Conservation (phyloP, 2,888 invertebrate genomes). For the Meliscaeva auricollis region DNA sequence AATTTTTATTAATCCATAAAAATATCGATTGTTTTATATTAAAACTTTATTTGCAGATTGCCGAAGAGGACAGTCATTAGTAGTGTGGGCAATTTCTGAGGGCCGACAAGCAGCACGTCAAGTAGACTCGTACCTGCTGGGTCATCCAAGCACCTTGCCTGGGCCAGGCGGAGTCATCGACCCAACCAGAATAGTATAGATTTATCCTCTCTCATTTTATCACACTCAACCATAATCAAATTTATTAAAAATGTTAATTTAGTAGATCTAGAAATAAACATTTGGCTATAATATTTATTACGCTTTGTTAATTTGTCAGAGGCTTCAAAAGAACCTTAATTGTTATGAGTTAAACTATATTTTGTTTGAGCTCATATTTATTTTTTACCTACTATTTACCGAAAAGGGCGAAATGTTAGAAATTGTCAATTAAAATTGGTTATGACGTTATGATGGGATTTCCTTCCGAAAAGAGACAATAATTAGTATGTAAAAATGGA, state of each 20-base stretch:
- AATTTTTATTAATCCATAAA: slow-evolving; percentile 75
- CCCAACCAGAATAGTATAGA: slow-evolving; percentile 79
- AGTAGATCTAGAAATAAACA: slow-evolving; percentile 70
- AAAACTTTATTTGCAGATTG: slow-evolving; percentile 89
- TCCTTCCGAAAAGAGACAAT: slow-evolving; percentile 69
- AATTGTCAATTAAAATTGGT: slow-evolving; percentile 69
- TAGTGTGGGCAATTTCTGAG: slow-evolving; percentile 99
- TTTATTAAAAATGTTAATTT: slow-evolving; percentile 65
- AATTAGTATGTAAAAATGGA: slow-evolving; percentile 67
- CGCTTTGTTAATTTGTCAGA: slow-evolving; percentile 65
- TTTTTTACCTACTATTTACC: slow-evolving; percentile 12
- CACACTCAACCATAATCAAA: slow-evolving; percentile 60
- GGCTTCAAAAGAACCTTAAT: slow-evolving; percentile 24
- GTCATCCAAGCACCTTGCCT: slow-evolving; percentile 91
- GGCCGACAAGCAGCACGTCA: slow-evolving; percentile 99
- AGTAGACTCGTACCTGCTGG: slow-evolving; percentile 93
- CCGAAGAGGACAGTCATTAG: slow-evolving; percentile 98
- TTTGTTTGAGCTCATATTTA: slow-evolving; percentile 17
- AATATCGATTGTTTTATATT: neutral
- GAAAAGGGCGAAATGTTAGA: slow-evolving; percentile 27
- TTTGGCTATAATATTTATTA: slow-evolving; percentile 56
- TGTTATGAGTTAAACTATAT: slow-evolving; percentile 41
- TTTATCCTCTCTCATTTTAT: slow-evolving; percentile 20
- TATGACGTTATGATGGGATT: slow-evolving; percentile 54
- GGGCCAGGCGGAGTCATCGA: slow-evolving; percentile 95